Base-by-base conservation (phyloP, 2,797 vertebrate species). In the Dallia pectoralis region DNA sequence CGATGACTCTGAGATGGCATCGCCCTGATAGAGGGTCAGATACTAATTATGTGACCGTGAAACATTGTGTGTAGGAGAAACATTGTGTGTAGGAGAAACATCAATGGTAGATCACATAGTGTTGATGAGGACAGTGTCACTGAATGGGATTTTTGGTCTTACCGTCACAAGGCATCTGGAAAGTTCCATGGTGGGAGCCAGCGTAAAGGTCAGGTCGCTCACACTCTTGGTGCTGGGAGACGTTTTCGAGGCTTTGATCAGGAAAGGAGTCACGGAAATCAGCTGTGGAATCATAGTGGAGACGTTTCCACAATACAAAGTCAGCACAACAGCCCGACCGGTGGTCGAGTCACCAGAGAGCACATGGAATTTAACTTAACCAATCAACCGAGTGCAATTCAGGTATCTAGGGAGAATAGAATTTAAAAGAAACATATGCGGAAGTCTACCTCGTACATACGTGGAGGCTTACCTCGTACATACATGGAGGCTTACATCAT, bases 221-320 rank as follows among this genome's bases (percentile, higher is more conserved):
- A 79, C 72, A 15, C 68, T 69, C 40, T 51, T 81, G 67, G 32
- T 75, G 66, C 32, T 30, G 40, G 70, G 75, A n/a, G 63, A 79
- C 12, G 76, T 83, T 73, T 85, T 82, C 70, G 74, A 71, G 48
- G 82, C 80, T 48, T 53, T 63, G 32, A 85, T 76, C 29, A 62
- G 44, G 51, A 67, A 73, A 2, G 68, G 29, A 51, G 74, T 75
- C 8, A 67, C 36, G 22, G 76, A 83, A 48, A 77, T 69, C 53
- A 85, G 48, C 84, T 85, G 32, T 25, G 49, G 18, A 19, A 71
- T 25, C 59, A 25, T n/a, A 72, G 15, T 33, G 18, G 5, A 29
- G 5, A 22, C 48, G 22, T 15, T 3, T 32, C 30, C 1, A 47
- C 15, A 9, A 40, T 6, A 32, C 18, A 14, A 49, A 29, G 18